These are phyloP conservation scores for Porphyrio hochstetteri DNA, from an alignment of 2,113 vertebrate species.

Conservation along the genomic window DNA sequence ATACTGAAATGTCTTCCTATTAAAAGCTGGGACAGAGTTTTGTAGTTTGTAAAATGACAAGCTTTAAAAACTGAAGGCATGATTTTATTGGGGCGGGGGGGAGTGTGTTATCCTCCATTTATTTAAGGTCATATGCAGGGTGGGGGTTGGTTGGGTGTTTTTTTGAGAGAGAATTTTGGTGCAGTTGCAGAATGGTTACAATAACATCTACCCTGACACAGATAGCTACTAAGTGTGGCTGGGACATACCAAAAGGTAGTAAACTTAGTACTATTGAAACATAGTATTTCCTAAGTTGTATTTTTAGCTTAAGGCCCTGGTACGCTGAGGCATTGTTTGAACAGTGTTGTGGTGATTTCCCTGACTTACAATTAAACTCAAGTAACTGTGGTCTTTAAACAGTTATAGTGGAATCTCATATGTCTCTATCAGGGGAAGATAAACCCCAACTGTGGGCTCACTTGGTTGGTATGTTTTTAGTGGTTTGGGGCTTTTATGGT, in stretches of 20 bases:
- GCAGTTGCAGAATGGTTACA: neutral
- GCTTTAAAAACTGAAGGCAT: neutral
- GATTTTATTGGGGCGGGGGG: neutral
- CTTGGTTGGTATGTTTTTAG: neutral
- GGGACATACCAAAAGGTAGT: neutral
- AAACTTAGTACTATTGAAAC: neutral
- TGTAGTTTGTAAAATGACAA: neutral
- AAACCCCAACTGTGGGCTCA: neutral
- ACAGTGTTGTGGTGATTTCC: neutral
- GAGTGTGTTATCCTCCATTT: neutral
- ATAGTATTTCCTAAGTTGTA: neutral
- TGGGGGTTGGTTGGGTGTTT: neutral
- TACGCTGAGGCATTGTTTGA: neutral
- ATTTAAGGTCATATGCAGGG: neutral
- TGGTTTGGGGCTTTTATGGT: neutral
- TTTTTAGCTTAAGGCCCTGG: neutral
- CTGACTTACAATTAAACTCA: neutral
- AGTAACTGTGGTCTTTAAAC: neutral
- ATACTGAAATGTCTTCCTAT: neutral
- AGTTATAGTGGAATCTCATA: neutral
- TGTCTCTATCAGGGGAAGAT: neutral
- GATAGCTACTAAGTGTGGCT: neutral
- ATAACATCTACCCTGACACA: neutral
- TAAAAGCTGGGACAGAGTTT: neutral
- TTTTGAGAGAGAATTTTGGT: neutral